Evolutionary conservation across 2,888 invertebrate species (phyloP).

Genomic region (Ypsolopha scabrella): DNA sequence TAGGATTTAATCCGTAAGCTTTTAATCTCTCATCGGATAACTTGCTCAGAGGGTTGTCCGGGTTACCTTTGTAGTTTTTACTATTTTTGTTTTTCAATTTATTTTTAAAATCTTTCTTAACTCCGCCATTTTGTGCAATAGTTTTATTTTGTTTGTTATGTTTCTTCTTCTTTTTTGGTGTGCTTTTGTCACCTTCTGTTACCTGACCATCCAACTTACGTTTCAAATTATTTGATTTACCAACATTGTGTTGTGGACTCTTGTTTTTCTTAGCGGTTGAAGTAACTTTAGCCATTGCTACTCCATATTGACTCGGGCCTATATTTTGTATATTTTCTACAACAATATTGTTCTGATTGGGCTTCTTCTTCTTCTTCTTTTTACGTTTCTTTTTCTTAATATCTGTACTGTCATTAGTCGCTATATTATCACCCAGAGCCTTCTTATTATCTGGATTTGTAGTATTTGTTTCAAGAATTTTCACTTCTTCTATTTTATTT

Average conservation of each 20-base stretch:
- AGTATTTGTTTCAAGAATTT: conserved; percentile 10
- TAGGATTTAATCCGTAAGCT: conserved; percentile 94
- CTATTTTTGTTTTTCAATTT: conserved; percentile 21
- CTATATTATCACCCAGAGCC: conserved; percentile 1
- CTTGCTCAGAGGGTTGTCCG: conserved; percentile 39
- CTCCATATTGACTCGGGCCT: conserved; percentile 24
- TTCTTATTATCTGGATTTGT: conserved; percentile 13
- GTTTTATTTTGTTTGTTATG: conserved; percentile 12
- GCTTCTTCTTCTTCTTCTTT: conserved; percentile 31
- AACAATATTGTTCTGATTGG: conserved; percentile 20
- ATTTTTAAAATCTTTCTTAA: conserved; percentile 11
- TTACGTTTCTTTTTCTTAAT: conserved; percentile 13
- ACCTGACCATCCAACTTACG: conserved; percentile 14
- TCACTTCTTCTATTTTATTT: conserved; percentile 8
- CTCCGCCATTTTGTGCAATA: conserved; percentile 7
- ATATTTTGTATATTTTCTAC: conserved; percentile 27
- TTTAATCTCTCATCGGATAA: conserved; percentile 85
- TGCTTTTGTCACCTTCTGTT: conserved; percentile 9
- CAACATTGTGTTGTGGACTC: conserved; percentile 10
- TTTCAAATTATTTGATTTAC: conserved; percentile 13
- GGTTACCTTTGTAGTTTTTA: conserved; percentile 24
- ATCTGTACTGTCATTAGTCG: conserved; percentile 6
- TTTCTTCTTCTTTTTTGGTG: conserved; percentile 22
- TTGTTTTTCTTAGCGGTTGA: conserved; percentile 16
- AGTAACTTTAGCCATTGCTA: conserved; percentile 1